Evolutionary conservation across 1,140 invertebrate genomes (phyloP).

Genomic region (Glossosoma conforme): DNA sequence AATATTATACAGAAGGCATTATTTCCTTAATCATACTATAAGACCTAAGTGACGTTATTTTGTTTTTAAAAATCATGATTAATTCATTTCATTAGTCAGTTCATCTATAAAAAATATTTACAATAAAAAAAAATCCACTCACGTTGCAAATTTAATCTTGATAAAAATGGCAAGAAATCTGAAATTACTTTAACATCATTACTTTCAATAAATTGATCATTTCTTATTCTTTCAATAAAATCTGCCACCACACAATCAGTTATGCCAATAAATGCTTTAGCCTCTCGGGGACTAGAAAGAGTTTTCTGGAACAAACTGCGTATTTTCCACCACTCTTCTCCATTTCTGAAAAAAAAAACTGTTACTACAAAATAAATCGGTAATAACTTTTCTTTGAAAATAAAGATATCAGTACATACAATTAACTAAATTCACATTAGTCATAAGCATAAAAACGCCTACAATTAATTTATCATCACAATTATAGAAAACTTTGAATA

Average conservation of each 20-base stretch:
- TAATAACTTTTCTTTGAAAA: not conserved
- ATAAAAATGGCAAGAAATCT: slow-evolving; percentile 67
- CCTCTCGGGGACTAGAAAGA: slow-evolving; percentile 65
- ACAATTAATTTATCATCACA: too few relatives aligned
- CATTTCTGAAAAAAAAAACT: slow-evolving; percentile 62
- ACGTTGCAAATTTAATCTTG: slow-evolving; percentile 76
- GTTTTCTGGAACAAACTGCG: slow-evolving; percentile 75
- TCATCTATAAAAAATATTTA: too few relatives aligned
- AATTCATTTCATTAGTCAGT: too few relatives aligned
- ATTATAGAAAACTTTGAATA: too few relatives aligned
- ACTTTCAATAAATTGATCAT: slow-evolving; percentile 21
- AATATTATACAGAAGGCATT: slow-evolving; percentile 20
- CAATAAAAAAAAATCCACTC: slow-evolving; percentile 36
- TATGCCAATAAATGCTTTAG: slow-evolving; percentile 58
- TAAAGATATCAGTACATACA: slow-evolving; percentile 4
- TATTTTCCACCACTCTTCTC: slow-evolving; percentile 74
- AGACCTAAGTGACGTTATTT: too few relatives aligned
- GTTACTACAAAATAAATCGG: not conserved
- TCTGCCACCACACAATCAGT: slow-evolving; percentile 62
- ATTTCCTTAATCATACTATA: too few relatives aligned
- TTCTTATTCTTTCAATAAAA: slow-evolving; percentile 52
- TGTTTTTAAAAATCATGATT: too few relatives aligned
- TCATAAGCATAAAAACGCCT: too few relatives aligned
- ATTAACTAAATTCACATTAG: too few relatives aligned
- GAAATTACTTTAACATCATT: slow-evolving; percentile 10